A percentile compares a stretch with the other conserved stretches of the same genome.
phyloP scores from a whole-genome alignment of 2,888 invertebrate species.

The Hydropsyche betteni region DNA sequence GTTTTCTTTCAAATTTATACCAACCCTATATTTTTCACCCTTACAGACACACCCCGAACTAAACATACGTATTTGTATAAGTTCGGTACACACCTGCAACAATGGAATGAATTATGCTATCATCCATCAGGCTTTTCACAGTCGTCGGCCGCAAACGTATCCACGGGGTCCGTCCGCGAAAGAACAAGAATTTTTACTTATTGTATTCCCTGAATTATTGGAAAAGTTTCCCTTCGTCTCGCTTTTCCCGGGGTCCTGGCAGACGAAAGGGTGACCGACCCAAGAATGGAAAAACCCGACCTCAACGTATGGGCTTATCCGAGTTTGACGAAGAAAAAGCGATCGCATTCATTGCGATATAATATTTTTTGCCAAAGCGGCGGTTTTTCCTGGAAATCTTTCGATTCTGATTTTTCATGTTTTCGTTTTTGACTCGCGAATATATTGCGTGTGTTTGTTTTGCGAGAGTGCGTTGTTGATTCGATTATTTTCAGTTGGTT shows the following conservation, averaged over 20 bases:
- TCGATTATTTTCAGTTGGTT: too few species aligned
- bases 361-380: constrained; percentile 2
- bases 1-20: too few species aligned
- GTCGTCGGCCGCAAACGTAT: constrained; percentile 1
- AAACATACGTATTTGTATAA: too few species aligned
- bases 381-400: constrained; percentile 11
- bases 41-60: too few species aligned
- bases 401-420: background rate
- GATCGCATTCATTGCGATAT: constrained; percentile 26
- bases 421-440: too few species aligned
- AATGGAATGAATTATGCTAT: constrained; percentile 23
- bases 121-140: constrained; percentile 31
- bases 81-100: constrained; percentile 18
- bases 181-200: constrained; percentile 33
- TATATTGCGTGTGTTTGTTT: too few species aligned
- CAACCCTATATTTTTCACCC: too few species aligned
- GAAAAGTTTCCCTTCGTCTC: constrained; percentile 13
- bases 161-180: constrained; percentile 12
- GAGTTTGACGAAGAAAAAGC: constrained; percentile 30
- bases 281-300: background rate
- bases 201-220: constrained; percentile 29
- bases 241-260: background rate
- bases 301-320: constrained; percentile 3
- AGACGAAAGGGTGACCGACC: background rate
- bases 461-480: too few species aligned